A percentile compares a stretch with the other conserved stretches of the same genome.
phyloP scores from a whole-genome alignment of 2,113 vertebrate species.

The Daphoenositta chrysoptera region DNA sequence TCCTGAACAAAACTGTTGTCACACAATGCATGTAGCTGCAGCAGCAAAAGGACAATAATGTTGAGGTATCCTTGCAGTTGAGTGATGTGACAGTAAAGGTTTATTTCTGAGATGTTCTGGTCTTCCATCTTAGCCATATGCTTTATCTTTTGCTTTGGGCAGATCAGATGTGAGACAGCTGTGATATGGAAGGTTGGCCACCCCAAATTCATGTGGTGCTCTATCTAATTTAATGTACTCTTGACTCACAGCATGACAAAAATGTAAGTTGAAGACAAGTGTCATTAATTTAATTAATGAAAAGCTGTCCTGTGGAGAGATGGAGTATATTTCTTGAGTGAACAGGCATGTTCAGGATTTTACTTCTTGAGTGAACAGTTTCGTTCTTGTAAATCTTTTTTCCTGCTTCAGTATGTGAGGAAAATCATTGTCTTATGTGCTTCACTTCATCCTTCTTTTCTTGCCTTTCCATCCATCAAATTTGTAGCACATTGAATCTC shows the following conservation, averaged over 20 bases:
- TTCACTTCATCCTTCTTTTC: background rate
- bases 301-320: background rate
- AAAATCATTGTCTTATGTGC: background rate
- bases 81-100: background rate
- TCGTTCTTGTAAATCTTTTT: background rate
- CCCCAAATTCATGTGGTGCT: background rate
- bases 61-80: background rate
- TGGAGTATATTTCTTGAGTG: background rate
- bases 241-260: background rate
- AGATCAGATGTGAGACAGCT: background rate
- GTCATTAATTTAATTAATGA: background rate
- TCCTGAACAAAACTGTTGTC: background rate
- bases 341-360: background rate
- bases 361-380: background rate
- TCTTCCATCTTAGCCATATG: background rate
- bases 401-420: background rate
- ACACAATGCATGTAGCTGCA: background rate
- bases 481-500: background rate
- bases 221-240: background rate
- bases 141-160: background rate
- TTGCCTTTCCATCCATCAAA: background rate
- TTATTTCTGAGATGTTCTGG: background rate
- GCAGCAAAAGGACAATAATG: background rate
- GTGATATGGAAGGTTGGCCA: background rate
- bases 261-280: background rate